Base-by-base conservation (phyloP, 1,140 invertebrate genomes). In the Diuraphis noxia region DNA sequence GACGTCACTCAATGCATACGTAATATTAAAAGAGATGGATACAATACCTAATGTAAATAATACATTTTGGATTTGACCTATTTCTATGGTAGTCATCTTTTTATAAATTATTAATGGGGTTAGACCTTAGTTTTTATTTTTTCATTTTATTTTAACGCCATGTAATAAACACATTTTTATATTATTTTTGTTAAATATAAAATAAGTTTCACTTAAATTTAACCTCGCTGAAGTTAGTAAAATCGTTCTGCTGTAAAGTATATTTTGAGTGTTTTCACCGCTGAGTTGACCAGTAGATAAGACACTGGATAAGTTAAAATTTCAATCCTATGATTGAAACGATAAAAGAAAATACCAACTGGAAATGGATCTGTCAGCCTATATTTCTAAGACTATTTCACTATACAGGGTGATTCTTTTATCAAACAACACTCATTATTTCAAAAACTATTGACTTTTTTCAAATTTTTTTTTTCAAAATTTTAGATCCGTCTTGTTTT, bases 61-160 rank as follows among this genome's bases (percentile, higher is more conserved):
- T 63, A n/a, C 8, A 81, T 81, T 81, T 81, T 41, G 41, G 30
- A 46, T 84, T 84, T 43, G 82, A 84, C 82, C 82, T 43, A 84
- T 84, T 43, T 84, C 41, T n/a, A 41, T n/a, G 30, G 19, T 17
- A 41, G 82, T 21, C 41, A 17, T 21, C 17, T 43, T 8, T 30
- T n/a, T 13, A 40, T 23, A 41, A 34, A 46, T 43, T n/a, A 84
- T 34, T n/a, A 34, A 84, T 38, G 30, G 5, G 46, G 46, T 43
- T n/a, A 19, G 23, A n/a, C 17, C 30, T 9, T 25, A 2, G 3
- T 25, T 81, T 81, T 81, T 21, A 7, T 77, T 77, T 79, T 77
- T 19, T 56, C 25, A 56, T 63, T 63, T 63, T 63, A 4, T n/a
- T 1, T 63, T 63, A 63, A 63, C 13, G 13, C n/a, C 4, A 13